A percentile compares a stretch with the other conserved stretches of the same genome.
Evolutionary conservation across 2,888 invertebrate species (phyloP).

Genomic region (Leucozona laternaria): DNA sequence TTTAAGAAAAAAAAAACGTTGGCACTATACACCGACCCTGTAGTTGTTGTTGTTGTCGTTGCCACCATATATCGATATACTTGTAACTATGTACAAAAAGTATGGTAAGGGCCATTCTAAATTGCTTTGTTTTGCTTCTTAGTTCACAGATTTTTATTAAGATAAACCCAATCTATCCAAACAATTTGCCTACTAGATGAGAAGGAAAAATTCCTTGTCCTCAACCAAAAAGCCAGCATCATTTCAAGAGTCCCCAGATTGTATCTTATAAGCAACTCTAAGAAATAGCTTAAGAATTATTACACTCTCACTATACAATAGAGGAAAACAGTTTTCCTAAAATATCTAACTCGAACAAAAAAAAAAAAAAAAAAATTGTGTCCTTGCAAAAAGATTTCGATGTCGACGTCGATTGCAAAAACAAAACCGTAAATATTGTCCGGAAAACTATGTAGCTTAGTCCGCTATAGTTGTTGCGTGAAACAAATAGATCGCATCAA

Average conservation of each 20-base stretch:
- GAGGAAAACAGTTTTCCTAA: neutral
- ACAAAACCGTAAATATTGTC: conserved; percentile 48
- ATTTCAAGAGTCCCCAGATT: conserved; percentile 35
- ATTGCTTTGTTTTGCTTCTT: conserved; percentile 49
- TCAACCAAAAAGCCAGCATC: conserved; percentile 5
- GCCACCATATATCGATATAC: neutral
- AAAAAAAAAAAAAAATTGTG: conserved; percentile 12
- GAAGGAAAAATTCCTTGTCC: conserved; percentile 4
- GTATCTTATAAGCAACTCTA: conserved; percentile 43
- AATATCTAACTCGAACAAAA: neutral
- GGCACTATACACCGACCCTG: neutral
- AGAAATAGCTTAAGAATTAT: conserved; percentile 38
- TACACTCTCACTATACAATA: neutral
- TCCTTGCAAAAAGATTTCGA: conserved; percentile 11
- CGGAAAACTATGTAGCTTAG: neutral
- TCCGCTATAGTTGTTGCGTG: conserved; percentile 31
- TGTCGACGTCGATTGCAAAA: conserved; percentile 11
- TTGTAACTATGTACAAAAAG: neutral
- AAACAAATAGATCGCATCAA: conserved; percentile 58
- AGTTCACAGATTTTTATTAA: conserved; percentile 60
- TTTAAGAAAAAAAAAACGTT: neutral
- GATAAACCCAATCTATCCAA: conserved; percentile 53
- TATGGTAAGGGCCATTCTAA: conserved; percentile 18
- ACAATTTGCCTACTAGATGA: conserved; percentile 60
- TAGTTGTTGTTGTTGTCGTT: neutral